These are phyloP conservation scores for Cyphomyrus discorhynchus DNA, from an alignment of 2,113 vertebrate species.

Conservation along the genomic window DNA sequence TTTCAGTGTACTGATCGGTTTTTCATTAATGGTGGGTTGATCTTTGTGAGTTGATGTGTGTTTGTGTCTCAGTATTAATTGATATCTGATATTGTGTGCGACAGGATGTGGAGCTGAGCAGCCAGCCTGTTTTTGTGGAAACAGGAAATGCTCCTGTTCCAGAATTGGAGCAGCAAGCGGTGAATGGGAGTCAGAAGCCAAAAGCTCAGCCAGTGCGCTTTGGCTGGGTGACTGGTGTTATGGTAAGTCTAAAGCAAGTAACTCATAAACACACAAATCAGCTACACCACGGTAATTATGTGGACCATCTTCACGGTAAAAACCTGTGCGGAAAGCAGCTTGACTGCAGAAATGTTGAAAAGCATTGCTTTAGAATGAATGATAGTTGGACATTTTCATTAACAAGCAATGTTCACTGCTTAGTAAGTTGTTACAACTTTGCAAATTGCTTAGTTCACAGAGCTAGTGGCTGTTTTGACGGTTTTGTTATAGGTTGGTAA, in stretches of 20 bases:
- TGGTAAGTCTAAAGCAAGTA: constrained; percentile 40
- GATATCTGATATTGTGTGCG: constrained; percentile 6
- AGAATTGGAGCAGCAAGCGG: constrained; percentile 14
- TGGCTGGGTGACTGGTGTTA: constrained; percentile 59
- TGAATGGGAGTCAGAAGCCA: not conserved
- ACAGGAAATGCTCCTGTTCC: constrained; percentile 19
- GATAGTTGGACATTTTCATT: not conserved
- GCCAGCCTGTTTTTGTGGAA: constrained; percentile 16
- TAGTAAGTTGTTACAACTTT: not conserved
- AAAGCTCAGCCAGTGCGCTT: constrained; percentile 43
- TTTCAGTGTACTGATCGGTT: not conserved
- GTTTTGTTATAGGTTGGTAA: not conserved
- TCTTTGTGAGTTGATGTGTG: not conserved
- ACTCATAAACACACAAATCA: not conserved
- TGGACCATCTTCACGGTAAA: not conserved
- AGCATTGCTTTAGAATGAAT: not conserved
- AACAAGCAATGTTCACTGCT: not conserved
- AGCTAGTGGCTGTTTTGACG: not conserved
- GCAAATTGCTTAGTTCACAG: not conserved
- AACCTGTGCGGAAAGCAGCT: not conserved
- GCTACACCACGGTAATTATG: not conserved
- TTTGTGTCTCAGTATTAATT: not conserved
- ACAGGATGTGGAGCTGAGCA: constrained; percentile 38
- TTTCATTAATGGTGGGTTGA: not conserved
- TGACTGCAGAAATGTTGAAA: not conserved